Evolutionary conservation across 2,113 vertebrate genomes (phyloP).

Genomic region (Mola mola): DNA sequence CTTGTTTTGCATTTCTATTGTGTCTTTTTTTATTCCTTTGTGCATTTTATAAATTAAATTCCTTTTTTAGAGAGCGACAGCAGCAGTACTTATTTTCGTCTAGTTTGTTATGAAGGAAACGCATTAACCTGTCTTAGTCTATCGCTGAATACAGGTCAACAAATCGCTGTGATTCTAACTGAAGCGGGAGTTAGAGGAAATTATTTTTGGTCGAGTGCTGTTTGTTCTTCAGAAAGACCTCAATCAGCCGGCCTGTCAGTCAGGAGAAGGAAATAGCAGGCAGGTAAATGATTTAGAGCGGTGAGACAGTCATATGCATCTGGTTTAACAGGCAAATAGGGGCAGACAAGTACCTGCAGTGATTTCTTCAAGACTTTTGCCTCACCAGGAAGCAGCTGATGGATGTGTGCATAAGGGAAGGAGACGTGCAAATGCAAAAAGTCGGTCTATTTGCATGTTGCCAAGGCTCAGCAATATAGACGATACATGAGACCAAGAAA

Average conservation of each 20-base stretch:
- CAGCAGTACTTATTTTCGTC: slow-evolving; percentile 25
- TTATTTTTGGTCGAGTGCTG: slow-evolving; percentile 27
- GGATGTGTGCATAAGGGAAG: not conserved
- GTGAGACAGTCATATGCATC: slow-evolving; percentile 3
- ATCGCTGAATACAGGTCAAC: slow-evolving; percentile 33
- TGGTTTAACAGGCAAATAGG: not conserved
- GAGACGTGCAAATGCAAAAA: too few species aligned
- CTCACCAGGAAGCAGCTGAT: not conserved
- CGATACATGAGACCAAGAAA: too few species aligned
- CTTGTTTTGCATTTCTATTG: slow-evolving; percentile 25
- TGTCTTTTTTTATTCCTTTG: not conserved
- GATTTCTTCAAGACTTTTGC: not conserved
- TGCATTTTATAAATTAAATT: slow-evolving; percentile 11
- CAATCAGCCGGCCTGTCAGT: slow-evolving; percentile 36
- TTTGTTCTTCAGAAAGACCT: slow-evolving; percentile 44
- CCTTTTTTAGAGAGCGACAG: slow-evolving; percentile 8
- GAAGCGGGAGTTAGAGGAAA: slow-evolving; percentile 27
- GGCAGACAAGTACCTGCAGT: not conserved
- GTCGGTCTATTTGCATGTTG: too few species aligned
- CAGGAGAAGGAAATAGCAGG: slow-evolving; percentile 12
- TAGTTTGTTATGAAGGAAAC: slow-evolving; percentile 30
- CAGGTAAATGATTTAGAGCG: slow-evolving; percentile 14
- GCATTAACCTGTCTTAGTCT: slow-evolving; percentile 49
- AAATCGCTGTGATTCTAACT: slow-evolving; percentile 46
- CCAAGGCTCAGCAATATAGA: too few species aligned